Base-by-base conservation (phyloP, 2,888 invertebrate species). In the Minunthozetes semirufus region DNA sequence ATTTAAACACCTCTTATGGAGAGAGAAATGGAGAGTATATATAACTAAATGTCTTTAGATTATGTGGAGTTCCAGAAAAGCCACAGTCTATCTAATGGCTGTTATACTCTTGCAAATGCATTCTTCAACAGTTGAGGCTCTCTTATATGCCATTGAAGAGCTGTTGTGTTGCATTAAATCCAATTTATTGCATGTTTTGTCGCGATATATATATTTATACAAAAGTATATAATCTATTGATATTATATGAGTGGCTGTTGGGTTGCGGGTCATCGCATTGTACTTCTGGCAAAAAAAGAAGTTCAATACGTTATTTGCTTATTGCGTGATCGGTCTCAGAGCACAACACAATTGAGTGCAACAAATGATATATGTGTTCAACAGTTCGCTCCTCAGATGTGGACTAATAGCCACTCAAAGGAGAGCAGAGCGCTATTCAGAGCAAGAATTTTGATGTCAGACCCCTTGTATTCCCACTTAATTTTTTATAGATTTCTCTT, bases 301-400 rank as follows among this genome's bases (percentile, higher is more conserved):
- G 53, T 6, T 53, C 53, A 53, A 53, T 53, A 53, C 53, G 53
- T 53, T 53, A 53, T 53, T 53, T 53, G 53, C 53, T 19, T 53
- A 53, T 53, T 19, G 53, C 53, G 53, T 53, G 53, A 6, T 11
- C 6, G 17, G 42, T 9, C 53, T 53, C n/a, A n/a, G n/a, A n/a
- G n/a, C n/a, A n/a, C 19, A 11, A 53, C 53, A 53, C 53, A 53
- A 53, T 53, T 53, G 53, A 53, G 53, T 53, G 8, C 53, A 53
- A 11, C 53, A 53, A 53, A 53, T 53, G 53, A 53, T 53, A 53
- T 53, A 53, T 53, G 53, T 53, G 53, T 53, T 53, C 53, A 53
- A 53, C 53, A n/a, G 42, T 42, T 11, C 6, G 42, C 11, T 11
- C 11, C 6, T 42, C 42, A 42, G 42, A 42, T 42, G 11, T 42